These are phyloP conservation scores for Ardeotis arabs DNA, from an alignment of 2,113 vertebrate species.

Conservation along the genomic window DNA sequence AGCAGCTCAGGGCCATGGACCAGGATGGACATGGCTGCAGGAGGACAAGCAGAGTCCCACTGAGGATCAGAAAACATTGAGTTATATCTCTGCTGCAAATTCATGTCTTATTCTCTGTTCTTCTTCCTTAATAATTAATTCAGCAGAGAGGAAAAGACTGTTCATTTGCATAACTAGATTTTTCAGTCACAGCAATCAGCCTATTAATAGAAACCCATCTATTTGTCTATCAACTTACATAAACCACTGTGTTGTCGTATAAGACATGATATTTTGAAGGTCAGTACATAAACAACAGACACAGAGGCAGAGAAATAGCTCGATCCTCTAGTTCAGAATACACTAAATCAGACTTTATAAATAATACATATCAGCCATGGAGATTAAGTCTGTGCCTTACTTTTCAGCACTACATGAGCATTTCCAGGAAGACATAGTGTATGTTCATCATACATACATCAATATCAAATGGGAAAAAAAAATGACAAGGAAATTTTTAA, in stretches of 20 bases:
- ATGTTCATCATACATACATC: not conserved
- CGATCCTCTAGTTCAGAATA: not conserved
- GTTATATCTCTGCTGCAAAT: not conserved
- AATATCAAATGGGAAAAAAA: not conserved
- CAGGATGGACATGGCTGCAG: not conserved
- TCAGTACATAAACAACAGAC: not conserved
- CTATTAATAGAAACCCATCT: conserved; percentile 59
- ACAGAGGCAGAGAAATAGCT: not conserved
- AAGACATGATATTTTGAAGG: conserved; percentile 13
- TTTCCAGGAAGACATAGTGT: not conserved
- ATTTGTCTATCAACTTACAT: conserved; percentile 32
- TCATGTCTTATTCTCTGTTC: not conserved
- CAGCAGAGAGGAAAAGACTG: conserved; percentile 5
- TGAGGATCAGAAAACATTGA: not conserved
- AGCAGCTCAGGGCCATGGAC: accelerated
- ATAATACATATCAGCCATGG: not conserved
- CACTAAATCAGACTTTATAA: not conserved
- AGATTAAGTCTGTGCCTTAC: not conserved
- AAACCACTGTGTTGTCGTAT: not conserved
- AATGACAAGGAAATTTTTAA: not conserved
- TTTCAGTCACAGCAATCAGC: conserved; percentile 31
- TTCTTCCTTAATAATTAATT: conserved; percentile 55
- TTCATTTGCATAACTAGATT: conserved; percentile 59
- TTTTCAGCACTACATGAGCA: not conserved
- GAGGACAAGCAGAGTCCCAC: not conserved